Evolutionary conservation across 92 coral and sea anemone species (phyloP).

Genomic region (Phenganax subtilis): DNA sequence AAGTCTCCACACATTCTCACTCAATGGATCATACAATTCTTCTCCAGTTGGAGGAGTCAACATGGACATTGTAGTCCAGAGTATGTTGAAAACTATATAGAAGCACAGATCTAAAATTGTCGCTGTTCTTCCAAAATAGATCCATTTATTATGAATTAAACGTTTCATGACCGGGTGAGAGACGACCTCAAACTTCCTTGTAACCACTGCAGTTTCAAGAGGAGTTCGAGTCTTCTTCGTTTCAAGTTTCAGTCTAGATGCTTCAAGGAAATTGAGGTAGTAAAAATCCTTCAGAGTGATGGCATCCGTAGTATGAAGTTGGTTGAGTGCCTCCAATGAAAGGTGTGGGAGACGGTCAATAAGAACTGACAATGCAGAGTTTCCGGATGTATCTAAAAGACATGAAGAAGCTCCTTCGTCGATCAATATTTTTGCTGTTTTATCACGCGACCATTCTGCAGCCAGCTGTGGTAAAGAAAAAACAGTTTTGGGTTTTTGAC

Average conservation of each 20-base stretch:
- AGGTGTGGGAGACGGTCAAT: constrained; percentile 36
- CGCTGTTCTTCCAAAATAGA: constrained; percentile 23
- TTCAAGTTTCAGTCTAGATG: constrained; percentile 72
- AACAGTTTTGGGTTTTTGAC: neutral
- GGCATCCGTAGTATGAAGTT: constrained; percentile 15
- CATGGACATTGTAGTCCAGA: constrained; percentile 37
- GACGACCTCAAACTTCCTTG: constrained; percentile 36
- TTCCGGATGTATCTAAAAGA: constrained; percentile 29
- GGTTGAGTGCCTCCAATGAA: constrained; percentile 26
- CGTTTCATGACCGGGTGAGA: constrained; percentile 36
- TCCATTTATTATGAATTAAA: constrained; percentile 34
- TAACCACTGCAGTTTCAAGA: constrained; percentile 32
- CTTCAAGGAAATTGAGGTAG: constrained; percentile 30
- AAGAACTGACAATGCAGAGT: constrained; percentile 34
- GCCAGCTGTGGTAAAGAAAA: constrained; percentile 17
- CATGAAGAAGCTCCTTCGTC: constrained; percentile 41
- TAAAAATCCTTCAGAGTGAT: constrained; percentile 35
- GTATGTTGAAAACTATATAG: constrained; percentile 20
- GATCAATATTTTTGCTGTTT: constrained; percentile 35
- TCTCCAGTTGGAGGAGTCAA: constrained; percentile 17
- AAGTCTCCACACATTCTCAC: constrained; percentile 20
- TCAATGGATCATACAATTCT: constrained; percentile 16
- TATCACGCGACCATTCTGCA: constrained; percentile 36
- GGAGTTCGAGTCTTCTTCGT: constrained; percentile 68
- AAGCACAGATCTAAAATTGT: constrained; percentile 32